These are phyloP conservation scores for Cataglyphis rosenhaueri DNA, from an alignment of 2,888 invertebrate genomes.

Conservation along the genomic window DNA sequence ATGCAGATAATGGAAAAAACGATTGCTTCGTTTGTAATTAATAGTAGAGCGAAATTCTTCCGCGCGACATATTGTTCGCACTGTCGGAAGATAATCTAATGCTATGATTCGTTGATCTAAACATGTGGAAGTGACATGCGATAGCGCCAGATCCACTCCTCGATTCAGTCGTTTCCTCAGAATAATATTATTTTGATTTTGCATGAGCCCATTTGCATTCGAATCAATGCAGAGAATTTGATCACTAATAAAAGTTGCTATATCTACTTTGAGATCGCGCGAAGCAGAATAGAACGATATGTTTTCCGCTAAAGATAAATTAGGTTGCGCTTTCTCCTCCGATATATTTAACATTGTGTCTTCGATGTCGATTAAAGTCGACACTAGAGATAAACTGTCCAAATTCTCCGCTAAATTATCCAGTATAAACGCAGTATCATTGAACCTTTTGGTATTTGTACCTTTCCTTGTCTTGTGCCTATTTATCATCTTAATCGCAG, in stretches of 20 bases:
- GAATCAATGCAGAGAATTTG: constrained; percentile 45
- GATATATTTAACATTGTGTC: constrained; percentile 81
- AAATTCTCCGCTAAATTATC: constrained; percentile 74
- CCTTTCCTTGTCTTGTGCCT: constrained; percentile 66
- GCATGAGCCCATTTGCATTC: constrained; percentile 56
- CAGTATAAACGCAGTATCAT: constrained; percentile 52
- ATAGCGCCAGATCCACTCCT: constrained; percentile 84
- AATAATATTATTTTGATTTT: constrained; percentile 54
- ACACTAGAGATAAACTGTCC: constrained; percentile 78
- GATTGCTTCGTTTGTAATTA: constrained; percentile 89
- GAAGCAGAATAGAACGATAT: constrained; percentile 75
- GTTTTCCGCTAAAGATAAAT: constrained; percentile 84
- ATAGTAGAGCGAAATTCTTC: constrained; percentile 88
- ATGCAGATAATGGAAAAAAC: constrained; percentile 93
- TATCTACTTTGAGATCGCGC: constrained; percentile 78
- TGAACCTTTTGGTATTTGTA: constrained; percentile 13
- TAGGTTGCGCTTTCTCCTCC: constrained; percentile 80
- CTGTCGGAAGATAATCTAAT: constrained; percentile 90
- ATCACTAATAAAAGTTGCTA: constrained; percentile 72
- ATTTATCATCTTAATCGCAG: constrained; percentile 76
- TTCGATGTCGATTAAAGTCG: constrained; percentile 75
- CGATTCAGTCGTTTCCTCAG: constrained; percentile 74
- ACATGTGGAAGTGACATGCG: constrained; percentile 86
- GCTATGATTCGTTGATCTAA: constrained; percentile 87
- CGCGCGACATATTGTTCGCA: constrained; percentile 90